These are phyloP conservation scores for Pseudochaenichthys georgianus DNA, from an alignment of 2,797 vertebrate species.

Conservation along the genomic window DNA sequence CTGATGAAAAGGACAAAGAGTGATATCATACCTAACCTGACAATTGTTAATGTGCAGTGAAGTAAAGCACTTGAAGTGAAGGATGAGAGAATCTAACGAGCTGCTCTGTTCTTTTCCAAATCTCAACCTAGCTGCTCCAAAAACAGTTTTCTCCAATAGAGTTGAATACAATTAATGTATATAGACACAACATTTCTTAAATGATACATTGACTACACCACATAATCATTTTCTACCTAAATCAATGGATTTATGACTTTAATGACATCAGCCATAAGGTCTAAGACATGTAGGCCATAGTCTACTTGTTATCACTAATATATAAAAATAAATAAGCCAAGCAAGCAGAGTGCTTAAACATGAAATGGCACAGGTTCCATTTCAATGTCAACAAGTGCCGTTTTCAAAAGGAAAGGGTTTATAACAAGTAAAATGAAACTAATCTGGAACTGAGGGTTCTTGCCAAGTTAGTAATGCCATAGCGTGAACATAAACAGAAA, in stretches of 20 bases:
- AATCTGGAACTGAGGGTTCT: constrained; percentile 37
- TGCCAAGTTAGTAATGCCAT: constrained; percentile 62
- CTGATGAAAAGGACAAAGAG: constrained; percentile 80
- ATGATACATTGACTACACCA: background rate
- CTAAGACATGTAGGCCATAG: background rate
- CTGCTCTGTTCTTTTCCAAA: constrained; percentile 10
- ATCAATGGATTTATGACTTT: background rate
- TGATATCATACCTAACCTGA: constrained; percentile 81
- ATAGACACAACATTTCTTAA: background rate
- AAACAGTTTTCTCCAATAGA: background rate
- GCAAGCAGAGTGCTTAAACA: constrained; percentile 11
- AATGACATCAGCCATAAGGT: constrained; percentile 7
- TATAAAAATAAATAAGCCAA: constrained; percentile 16
- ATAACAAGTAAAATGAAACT: constrained; percentile 60
- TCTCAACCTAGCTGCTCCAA: background rate
- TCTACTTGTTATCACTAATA: constrained; percentile 4
- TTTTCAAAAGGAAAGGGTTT: constrained; percentile 49
- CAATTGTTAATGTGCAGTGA: constrained; percentile 77
- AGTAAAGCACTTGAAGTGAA: constrained; percentile 75
- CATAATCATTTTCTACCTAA: background rate
- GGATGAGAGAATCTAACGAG: constrained; percentile 47
- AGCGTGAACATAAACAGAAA: constrained; percentile 75
- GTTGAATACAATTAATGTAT: background rate
- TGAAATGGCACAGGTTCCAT: constrained; percentile 37
- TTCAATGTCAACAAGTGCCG: constrained; percentile 46